Percentiles rank a stretch among this genome's conserved stretches.
These are phyloP conservation scores for Tympanuchus pallidicinctus DNA, from an alignment of 2,113 vertebrate genomes.

Conservation along the genomic window DNA sequence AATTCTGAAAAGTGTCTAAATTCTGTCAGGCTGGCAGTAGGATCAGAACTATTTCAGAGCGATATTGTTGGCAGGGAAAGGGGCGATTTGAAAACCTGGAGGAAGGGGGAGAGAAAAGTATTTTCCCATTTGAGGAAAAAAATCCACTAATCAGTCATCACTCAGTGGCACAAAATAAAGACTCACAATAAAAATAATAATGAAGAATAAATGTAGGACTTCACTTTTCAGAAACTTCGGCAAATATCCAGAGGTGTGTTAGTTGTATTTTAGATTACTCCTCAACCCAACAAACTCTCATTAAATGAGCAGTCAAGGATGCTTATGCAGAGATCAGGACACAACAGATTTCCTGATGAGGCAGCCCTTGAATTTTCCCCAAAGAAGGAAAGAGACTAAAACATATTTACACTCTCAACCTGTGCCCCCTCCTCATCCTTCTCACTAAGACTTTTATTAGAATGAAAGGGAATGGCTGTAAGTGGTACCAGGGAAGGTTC, in stretches of 20 bases:
- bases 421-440: background rate
- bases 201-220: background rate
- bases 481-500: no score
- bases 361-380: background rate
- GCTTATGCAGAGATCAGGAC: background rate
- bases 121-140: background rate
- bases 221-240: background rate
- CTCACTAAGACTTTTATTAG: background rate
- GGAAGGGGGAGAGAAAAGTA: background rate
- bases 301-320: background rate
- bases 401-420: background rate
- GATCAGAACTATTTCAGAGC: background rate
- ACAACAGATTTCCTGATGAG: background rate
- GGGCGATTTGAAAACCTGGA: background rate
- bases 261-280: background rate
- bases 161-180: background rate
- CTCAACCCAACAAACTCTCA: background rate
- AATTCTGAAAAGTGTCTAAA: conserved; percentile 14
- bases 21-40: conserved; percentile 22
- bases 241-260: background rate
- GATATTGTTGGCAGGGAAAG: conserved; percentile 4
- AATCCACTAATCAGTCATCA: background rate
- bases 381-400: background rate
- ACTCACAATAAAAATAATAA: background rate
- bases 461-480: no score